Evolutionary conservation across 1,140 invertebrate species (phyloP), one percentile per base, ranked within the genome.

Genomic region (Antheraea pernyi): DNA sequence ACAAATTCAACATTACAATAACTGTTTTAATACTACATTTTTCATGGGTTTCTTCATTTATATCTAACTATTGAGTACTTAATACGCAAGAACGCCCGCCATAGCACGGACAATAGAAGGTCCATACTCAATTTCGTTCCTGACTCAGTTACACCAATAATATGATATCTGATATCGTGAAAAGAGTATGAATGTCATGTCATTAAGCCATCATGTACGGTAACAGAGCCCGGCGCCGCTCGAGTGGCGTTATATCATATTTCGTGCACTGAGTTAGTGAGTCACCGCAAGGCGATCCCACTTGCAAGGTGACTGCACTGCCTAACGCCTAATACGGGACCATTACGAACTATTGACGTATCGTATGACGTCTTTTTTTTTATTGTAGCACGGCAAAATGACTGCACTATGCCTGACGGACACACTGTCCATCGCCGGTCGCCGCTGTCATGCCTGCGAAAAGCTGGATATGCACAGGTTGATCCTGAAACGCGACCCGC

Each of bases 261-360:
- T 67, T 70, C 76, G 66, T 36, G 18, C 13, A 53, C 6, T 53
- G 46, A 53, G 11, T 13, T 39, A 71, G 60, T 82, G 79, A 81
- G 73, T 81, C 79, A 81, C 72, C 67, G 75, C 76, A 79, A 80
- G 76, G 72, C 73, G 79, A 83, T 81, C 81, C 77, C 66, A n/a
- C 18, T 58, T 66, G 73, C 77, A 80, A 83, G 81, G 81, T 82
- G 72, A 81, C 73, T 81, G 73, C 67, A 74, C 77, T 71, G 71
- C 70, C 71, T 69, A 64, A 46, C 46, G 64, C 64, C 64, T 22
- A 70, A 73, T 77, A 69, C 67, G 70, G 68, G 46, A 64, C 19
- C 19, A 68, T 69, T 69, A 73, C 68, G 59, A 69, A 69, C 67
- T 61, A 68, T 69, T 58, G 63, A 66, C 36, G 59, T 68, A 68